Evolutionary conservation across 2,113 vertebrate species (phyloP).

Genomic region (Channa argus): DNA sequence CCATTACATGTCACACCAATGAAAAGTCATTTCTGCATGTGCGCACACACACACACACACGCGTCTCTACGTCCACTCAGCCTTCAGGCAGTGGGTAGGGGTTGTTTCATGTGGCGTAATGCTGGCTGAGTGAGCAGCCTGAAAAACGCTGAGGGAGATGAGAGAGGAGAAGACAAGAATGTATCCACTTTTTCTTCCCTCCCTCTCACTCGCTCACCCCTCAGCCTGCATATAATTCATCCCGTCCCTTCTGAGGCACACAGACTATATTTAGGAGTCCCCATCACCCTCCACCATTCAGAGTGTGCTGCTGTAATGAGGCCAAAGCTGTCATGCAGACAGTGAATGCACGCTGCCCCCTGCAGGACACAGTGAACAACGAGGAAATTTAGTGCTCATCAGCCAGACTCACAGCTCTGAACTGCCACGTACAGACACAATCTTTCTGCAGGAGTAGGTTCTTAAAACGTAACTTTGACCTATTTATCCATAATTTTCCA

Average conservation of each 20-base stretch:
- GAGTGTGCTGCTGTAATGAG: slow-evolving; percentile 51
- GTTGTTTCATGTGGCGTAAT: slow-evolving; percentile 15
- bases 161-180: slow-evolving; percentile 53
- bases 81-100: slow-evolving; percentile 27
- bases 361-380: slow-evolving; percentile 41
- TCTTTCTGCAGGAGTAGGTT: not conserved
- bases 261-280: slow-evolving; percentile 67
- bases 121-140: slow-evolving; percentile 53
- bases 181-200: not conserved
- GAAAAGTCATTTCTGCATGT: slow-evolving; percentile 14
- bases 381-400: not conserved
- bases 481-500: not conserved
- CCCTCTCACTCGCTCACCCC: not conserved
- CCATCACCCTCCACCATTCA: slow-evolving; percentile 37
- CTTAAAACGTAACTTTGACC: slow-evolving; percentile 3
- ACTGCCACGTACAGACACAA: not conserved
- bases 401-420: not conserved
- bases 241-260: slow-evolving; percentile 44
- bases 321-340: slow-evolving; percentile 37
- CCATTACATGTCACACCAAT: slow-evolving; percentile 32
- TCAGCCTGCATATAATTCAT: slow-evolving; percentile 34
- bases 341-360: slow-evolving; percentile 49
- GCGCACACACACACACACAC: slow-evolving; percentile 2
- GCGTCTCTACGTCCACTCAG: not conserved
- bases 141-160: slow-evolving; percentile 49